Evolutionary conservation across 2,888 invertebrate genomes (phyloP), one percentile per base, ranked within the genome.

Genomic region (Ophion costatus): DNA sequence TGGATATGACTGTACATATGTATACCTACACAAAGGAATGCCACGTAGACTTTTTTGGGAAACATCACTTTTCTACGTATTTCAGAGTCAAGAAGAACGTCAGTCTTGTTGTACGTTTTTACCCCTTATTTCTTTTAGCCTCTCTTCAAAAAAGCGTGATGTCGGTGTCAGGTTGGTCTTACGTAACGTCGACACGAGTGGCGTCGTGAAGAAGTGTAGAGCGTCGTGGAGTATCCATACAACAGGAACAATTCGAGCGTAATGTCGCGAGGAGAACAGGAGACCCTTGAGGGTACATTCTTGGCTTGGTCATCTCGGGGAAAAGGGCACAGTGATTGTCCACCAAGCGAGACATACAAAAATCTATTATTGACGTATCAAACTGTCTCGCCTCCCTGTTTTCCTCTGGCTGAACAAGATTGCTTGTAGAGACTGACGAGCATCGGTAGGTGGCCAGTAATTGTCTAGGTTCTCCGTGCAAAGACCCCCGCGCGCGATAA

Each of bases 161-260:
- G 77, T 78, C 45, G 77, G 69, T 69, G 84, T 81, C 77, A 74
- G 61, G 67, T 56, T 22, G 59, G 59, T 59, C 20, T 59, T 9
- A 59, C 22, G 59, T 20, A 4, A 10, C 59, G 59, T 59, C 42
- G 64, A 66, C 33, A 33, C 33, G 67, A 38, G 67, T 61, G 59
- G 33, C 70, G 74, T 75, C 38, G 77, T 1, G n/a, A 17, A 20
- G 0, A 63, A 7, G 63, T n/a, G 56, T 11, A 71, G 57, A 67
- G 75, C 42, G 67, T 22, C 10, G 14, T 20, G 29, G 73, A 77
- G 67, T 51, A 20, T 59, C 17, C 57, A 38, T 33, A 33, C 9
- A 70, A 66, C 67, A 57, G 77, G 59, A 56, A 74, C 80, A 84
- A 81, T 75, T 66, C 71, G 66, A 80, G 84, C 77, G 42, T 63